These are phyloP conservation scores for Catharus ustulatus DNA, from an alignment of 2,797 vertebrate species.

Conservation along the genomic window DNA sequence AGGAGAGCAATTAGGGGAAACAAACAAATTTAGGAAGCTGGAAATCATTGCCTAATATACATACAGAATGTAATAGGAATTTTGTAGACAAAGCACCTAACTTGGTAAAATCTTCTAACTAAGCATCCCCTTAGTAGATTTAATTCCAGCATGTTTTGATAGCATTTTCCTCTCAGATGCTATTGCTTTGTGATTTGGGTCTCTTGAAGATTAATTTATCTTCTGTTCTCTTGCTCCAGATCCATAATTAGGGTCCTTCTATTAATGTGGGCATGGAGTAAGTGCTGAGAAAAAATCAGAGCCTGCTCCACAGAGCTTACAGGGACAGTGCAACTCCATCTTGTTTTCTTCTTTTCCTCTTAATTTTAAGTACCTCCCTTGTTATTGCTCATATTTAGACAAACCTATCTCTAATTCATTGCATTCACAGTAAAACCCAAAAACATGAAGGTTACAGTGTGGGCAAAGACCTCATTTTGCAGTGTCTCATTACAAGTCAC, in stretches of 20 bases:
- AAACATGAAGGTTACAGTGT: background rate
- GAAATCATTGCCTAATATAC: background rate
- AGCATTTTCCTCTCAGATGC: background rate
- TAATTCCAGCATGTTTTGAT: conserved; percentile 26
- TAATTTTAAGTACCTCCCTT: background rate
- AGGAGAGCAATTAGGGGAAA: conserved; percentile 22
- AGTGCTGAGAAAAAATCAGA: background rate
- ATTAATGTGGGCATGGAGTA: background rate
- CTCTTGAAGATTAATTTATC: background rate
- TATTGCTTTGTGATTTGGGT: conserved; percentile 7
- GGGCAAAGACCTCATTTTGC: background rate
- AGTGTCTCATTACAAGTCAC: background rate
- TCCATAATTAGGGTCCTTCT: background rate
- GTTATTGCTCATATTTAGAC: background rate
- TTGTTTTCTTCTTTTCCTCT: background rate
- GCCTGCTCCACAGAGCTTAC: background rate
- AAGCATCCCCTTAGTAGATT: background rate
- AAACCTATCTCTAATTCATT: background rate
- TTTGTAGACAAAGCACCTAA: background rate
- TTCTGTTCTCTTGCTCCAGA: background rate
- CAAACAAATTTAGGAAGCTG: conserved; percentile 14
- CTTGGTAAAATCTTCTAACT: background rate
- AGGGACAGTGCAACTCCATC: background rate
- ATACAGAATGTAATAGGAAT: background rate
- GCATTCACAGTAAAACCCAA: background rate